Evolutionary conservation across 1,140 invertebrate genomes (phyloP).

Genomic region (Helicoverpa zea): DNA sequence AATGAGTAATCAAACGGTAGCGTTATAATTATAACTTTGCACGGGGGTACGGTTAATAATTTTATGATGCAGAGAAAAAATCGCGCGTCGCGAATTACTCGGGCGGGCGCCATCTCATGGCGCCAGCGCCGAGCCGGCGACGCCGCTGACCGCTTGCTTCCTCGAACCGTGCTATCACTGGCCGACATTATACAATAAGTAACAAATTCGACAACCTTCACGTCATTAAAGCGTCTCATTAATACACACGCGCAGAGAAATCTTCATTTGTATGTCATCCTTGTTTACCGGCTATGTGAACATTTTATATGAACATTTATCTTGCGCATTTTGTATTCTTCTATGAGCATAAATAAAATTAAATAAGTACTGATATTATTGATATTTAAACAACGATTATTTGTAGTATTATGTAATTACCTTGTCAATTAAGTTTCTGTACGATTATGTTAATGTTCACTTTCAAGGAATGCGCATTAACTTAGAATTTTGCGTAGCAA

Average conservation of each 20-base stretch:
- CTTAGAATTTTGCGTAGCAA: slow-evolving; percentile 25
- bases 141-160: slow-evolving; percentile 62
- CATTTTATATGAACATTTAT: slow-evolving; percentile 27
- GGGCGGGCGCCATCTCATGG: slow-evolving; percentile 71
- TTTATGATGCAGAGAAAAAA: slow-evolving; percentile 67
- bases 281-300: slow-evolving; percentile 32
- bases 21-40: slow-evolving; percentile 52
- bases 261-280: slow-evolving; percentile 32
- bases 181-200: slow-evolving; percentile 54
- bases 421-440: slow-evolving; percentile 10
- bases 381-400: neutral
- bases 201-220: slow-evolving; percentile 55
- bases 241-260: slow-evolving; percentile 40
- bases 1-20: slow-evolving; percentile 53
- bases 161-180: slow-evolving; percentile 73
- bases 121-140: slow-evolving; percentile 67
- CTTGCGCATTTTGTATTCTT: neutral
- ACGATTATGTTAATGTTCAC: slow-evolving; percentile 26
- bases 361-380: neutral
- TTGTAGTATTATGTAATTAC: neutral
- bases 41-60: slow-evolving; percentile 57
- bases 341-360: neutral
- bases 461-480: slow-evolving; percentile 24
- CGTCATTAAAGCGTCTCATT: slow-evolving; percentile 51
- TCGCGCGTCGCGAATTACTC: slow-evolving; percentile 59